Conservation (phyloP, 2,888 invertebrate genomes). For the Drosophila mulleri region DNA sequence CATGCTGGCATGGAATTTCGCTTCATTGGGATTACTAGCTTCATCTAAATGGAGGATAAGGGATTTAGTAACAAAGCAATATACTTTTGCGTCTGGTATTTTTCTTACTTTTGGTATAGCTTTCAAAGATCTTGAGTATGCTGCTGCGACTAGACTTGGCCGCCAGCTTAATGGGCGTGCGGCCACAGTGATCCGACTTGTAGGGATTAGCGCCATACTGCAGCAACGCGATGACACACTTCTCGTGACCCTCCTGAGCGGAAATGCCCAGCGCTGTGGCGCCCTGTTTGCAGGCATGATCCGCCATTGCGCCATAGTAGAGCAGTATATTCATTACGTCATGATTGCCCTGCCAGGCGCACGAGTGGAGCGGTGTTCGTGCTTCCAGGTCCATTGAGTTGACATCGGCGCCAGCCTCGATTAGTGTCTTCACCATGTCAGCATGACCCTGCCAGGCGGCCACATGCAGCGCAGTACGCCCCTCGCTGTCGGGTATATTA, state of each 20-base stretch:
- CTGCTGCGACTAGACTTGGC: conserved; percentile 95
- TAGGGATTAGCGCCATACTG: conserved; percentile 94
- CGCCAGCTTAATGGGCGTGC: conserved; percentile 95
- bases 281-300: conserved; percentile 97
- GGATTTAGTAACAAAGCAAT: conserved; percentile 54
- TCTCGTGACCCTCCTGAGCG: conserved; percentile 97
- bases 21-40: conserved; percentile 83
- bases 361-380: conserved; percentile 96
- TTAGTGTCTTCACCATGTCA: conserved; percentile 94
- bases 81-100: conserved; percentile 34
- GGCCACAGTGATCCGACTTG: conserved; percentile 94
- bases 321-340: conserved; percentile 92
- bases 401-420: conserved; percentile 89
- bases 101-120: conserved; percentile 86
- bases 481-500: conserved; percentile 95
- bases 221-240: conserved; percentile 93
- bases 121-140: conserved; percentile 92
- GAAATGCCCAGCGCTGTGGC: conserved; percentile 98
- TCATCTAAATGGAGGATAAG: conserved; percentile 75
- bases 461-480: conserved; percentile 95
- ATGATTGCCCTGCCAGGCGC: conserved; percentile 97
- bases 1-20: conserved; percentile 84
- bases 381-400: conserved; percentile 95
- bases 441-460: conserved; percentile 97
- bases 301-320: conserved; percentile 92